These are phyloP conservation scores for Paramuricea clavata DNA, from an alignment of 92 coral and sea anemone genomes.

Conservation along the genomic window DNA sequence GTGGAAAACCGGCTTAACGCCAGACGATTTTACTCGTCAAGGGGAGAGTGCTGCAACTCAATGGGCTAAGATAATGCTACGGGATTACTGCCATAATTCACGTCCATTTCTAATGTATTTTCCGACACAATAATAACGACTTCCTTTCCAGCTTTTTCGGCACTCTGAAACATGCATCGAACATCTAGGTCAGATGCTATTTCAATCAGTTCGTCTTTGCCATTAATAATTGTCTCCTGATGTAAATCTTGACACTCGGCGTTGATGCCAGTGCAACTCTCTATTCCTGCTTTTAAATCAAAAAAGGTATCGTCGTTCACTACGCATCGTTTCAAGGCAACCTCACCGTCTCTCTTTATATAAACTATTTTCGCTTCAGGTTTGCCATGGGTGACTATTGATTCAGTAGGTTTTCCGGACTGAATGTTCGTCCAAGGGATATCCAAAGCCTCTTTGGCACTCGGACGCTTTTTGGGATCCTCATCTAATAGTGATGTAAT, in stretches of 20 bases:
- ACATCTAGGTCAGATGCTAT: neutral
- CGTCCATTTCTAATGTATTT: neutral
- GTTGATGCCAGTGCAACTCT: neutral
- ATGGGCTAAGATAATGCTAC: no score
- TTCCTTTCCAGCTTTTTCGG: neutral
- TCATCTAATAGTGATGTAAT: neutral
- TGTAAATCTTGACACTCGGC: neutral
- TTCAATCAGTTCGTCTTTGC: neutral
- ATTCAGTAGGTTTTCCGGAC: neutral
- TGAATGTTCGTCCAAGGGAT: neutral
- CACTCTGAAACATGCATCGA: neutral
- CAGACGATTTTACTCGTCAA: no score
- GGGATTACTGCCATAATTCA: neutral
- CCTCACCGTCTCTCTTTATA: neutral
- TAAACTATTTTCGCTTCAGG: neutral
- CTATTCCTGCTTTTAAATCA: neutral
- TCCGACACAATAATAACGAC: neutral
- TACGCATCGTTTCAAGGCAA: neutral
- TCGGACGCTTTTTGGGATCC: neutral
- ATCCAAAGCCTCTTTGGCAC: neutral
- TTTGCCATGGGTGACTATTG: neutral
- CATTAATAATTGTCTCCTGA: neutral
- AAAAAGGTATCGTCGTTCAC: neutral
- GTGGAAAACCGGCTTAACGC: no score
- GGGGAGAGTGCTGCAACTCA: no score